Evolutionary conservation across 2,113 vertebrate species (phyloP), one percentile per base, ranked within the genome.

Genomic region (Trematocara unimaculatum): DNA sequence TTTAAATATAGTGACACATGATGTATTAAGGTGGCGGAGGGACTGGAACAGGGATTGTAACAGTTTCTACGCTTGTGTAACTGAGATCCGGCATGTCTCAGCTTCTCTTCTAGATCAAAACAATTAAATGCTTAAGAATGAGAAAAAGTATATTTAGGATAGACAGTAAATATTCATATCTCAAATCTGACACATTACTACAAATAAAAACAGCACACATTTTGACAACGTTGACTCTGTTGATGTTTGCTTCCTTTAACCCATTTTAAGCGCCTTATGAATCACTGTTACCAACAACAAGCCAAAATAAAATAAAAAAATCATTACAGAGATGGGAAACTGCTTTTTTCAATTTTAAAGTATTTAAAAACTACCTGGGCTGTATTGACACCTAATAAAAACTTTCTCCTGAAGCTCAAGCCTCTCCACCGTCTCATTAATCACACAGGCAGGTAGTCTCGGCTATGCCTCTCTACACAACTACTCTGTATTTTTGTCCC

Each of bases 391-490:
- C 60, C 62, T 81, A 33, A 35, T 85, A 67, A 12, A 84, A 90
- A 83, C 31, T 84, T 72, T 80, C 42, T 54, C 40, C 20, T 1
- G 70, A 77, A 77, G 70, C 11, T 79, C 23, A 7, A 15, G 78
- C 47, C 12, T 15, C 54, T 86, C 49, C 78, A 29, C 58, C 3
- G 4, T 81, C 79, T 89, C 92, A 93, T 94, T 92, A 90, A 94
- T 93, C 92, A 92, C 77, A 6, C 18, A 13, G 83, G 74, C 87
- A 85, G 86, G 0, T n/a, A 5, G 6, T 40, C 55, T 23, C 38
- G 53, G 85, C 86, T 31, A 4, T 58, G 33, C 23, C 64, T 81
- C 72, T 79, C 56, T 9, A 78, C 49, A 60, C 85, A 78, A 56
- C 84, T 86, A 90, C 67, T 82, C 70, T 51, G 17, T 4, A 4